Base-by-base conservation (phyloP, 92 coral and sea anemone genomes). In the Actinostola sp. region DNA sequence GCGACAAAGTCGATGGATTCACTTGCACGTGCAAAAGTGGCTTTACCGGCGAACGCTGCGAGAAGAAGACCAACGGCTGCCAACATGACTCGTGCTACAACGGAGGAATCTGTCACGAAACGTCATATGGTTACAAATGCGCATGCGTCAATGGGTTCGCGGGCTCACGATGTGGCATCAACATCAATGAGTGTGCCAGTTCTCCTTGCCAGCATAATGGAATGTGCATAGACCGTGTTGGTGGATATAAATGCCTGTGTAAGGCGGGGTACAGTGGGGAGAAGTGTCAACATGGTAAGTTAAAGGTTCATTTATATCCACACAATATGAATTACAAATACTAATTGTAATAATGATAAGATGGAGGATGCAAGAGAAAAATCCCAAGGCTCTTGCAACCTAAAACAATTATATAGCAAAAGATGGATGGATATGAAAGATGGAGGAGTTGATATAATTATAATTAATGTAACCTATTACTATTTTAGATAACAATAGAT, bases 121-220 rank as follows among this genome's bases (percentile, higher is more conserved):
- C 91, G 25, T 71, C 86, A 51, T 74, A 85, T 72, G 92, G 99
- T 59, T 73, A 26, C 43, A 64, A 65, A 17, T 95, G 99, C 73
- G 64, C 59, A 45, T 95, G 99, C 28, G 73, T 61, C 0, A 24
- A 64, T 17, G 99, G 99, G 14, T 95, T 57, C 73, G 78, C 76
- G 19, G 99, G 99, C 32, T 52, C 66, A 31, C 79, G 79, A 14
- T 95, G 99, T 59, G 91, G 88, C 35, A 50, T 86, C 27, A 61
- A 95, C 60, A 56, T 92, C 29, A 91, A 95, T 55, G 95, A 81
- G 28, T 95, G 99, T 57, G 82, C 89, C 26, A 79, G 85, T 38
- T 53, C 92, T 26, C 99, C 99, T 19, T 95, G 99, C 64, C 73
- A 64, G 70, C 85, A 95, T 75, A 84, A 84, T 72, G 99, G 92